Evolutionary conservation across 2,888 invertebrate genomes (phyloP).

Genomic region (Cosmorhoe ocellata): DNA sequence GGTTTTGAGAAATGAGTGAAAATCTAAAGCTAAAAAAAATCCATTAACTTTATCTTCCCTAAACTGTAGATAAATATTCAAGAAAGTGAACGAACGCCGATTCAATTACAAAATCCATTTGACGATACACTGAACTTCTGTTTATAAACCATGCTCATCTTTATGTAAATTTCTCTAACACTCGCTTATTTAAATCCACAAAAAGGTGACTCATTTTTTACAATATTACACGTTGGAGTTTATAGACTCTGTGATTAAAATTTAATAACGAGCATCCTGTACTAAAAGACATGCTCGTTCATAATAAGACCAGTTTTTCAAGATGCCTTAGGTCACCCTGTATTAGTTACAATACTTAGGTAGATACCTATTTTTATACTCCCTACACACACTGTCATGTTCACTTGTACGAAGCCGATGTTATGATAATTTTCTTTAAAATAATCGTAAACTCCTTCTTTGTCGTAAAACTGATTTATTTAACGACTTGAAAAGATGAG

Average conservation of each 20-base stretch:
- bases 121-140: too few relatives aligned
- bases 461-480: conserved; percentile 14
- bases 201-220: conserved; percentile 30
- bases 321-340: conserved; percentile 43
- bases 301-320: conserved; percentile 52
- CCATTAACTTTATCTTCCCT: too few relatives aligned
- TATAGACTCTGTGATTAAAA: conserved; percentile 49
- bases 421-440: conserved; percentile 3
- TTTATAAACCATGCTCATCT: not conserved
- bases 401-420: not conserved
- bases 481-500: conserved; percentile 6
- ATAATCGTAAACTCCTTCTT: conserved; percentile 4
- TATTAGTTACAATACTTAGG: not conserved
- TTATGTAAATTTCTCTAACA: conserved; percentile 27
- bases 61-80: too few relatives aligned
- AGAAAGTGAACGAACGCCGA: too few relatives aligned
- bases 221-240: conserved; percentile 33
- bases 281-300: conserved; percentile 35
- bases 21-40: too few relatives aligned
- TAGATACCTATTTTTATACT: not conserved
- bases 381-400: not conserved
- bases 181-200: conserved; percentile 22
- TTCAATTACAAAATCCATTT: too few relatives aligned
- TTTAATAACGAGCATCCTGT: conserved; percentile 61
- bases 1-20: too few relatives aligned